Evolutionary conservation across 2,113 vertebrate genomes (phyloP), one percentile per base, ranked within the genome.

Genomic region (Sinocyclocheilus grahami): DNA sequence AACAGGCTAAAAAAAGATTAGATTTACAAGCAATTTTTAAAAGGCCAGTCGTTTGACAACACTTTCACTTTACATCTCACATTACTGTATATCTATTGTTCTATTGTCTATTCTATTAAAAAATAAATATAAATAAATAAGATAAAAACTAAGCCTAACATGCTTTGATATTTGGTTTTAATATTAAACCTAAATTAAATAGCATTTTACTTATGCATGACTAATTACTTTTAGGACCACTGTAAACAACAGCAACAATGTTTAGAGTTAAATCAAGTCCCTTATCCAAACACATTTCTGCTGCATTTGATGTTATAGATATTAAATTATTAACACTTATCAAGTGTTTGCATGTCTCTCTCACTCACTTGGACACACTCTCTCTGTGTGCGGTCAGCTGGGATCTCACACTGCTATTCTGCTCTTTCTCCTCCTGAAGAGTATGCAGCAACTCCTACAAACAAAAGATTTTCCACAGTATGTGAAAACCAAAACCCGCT

Each of bases 381-480:
- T 99, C 97, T 93, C 96, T 96, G 89, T 97, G 96, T 94, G 98
- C 96, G 92, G 94, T 95, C 83, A 98, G 92, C 83, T 98, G 95
- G 11, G 96, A 94, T 63, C 93, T 92, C 91, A 99, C 91, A 86
- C 93, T 95, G 88, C 89, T 93, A 60, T 94, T 96, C 67, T 92
- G 94, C 82, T 96, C 96, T 88, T 95, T 95, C 92, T 98, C 97
- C 80, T 91, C 85, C 91, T 97, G 94, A 87, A 98, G 90, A 86
- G 94, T 93, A 74, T 94, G 94, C 88, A 95, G 88, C 87, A 97
- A 78, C 89, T 94, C 95, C 97, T 99, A 65, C 39, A 39, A 39
- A 39, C 39, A 39, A 39, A 5, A 39, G 5, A 39, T 7, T 7
- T 39, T 7, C 39, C 39, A 39, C 39, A 39, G 39, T 7, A 39